Base-by-base conservation (phyloP, 2,797 vertebrate genomes). In the Poecilia wingei region DNA sequence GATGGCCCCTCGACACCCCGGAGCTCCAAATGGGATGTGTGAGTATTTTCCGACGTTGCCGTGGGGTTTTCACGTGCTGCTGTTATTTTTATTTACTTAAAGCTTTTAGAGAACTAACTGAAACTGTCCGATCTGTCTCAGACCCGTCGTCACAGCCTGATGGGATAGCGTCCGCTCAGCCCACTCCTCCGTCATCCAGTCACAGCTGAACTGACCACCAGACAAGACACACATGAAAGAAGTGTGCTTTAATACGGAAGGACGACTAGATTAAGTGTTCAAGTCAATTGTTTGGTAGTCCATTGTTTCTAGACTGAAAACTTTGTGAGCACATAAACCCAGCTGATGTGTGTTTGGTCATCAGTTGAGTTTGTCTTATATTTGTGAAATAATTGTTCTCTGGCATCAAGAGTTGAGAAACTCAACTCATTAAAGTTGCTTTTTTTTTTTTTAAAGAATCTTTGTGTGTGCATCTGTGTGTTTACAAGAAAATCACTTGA, bases 11-110 rank as follows among this genome's bases (percentile, higher is more conserved):
- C 95, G 96, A 0, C 95, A 95, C 74, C 89, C 96, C 0, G 96
- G 97, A 43, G 95, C 97, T 0, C 96, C 97, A 0, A 98, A 98
- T 0, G 97, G 97, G 89, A 95, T 97, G 97, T 98, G 97, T 98
- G 91, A 97, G 97, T 96, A 75, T 61, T 74, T 74, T 64, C 18
- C 1, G 5, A 28, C 22, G 31, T 45, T 59, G 12, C 51, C 5
- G 4, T 7, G 0, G 12, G 8, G 22, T 77, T 79, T 79, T 76
- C 12, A 20, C 20, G 43, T 14, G 16, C 9, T 10, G 28, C 4
- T 64, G 7, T 33, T 49, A 13, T 61, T 16, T 68, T 66, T 36
- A 2, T 72, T 9, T 3, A 25, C 41, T 25, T 13, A 68, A 22
- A 36, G 20, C 72, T 47, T 39, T 1, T 47, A 1, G 0, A 72